Evolutionary conservation across 2,797 vertebrate species (phyloP), one percentile per base, ranked within the genome.

Genomic region (Squalus acanthias): DNA sequence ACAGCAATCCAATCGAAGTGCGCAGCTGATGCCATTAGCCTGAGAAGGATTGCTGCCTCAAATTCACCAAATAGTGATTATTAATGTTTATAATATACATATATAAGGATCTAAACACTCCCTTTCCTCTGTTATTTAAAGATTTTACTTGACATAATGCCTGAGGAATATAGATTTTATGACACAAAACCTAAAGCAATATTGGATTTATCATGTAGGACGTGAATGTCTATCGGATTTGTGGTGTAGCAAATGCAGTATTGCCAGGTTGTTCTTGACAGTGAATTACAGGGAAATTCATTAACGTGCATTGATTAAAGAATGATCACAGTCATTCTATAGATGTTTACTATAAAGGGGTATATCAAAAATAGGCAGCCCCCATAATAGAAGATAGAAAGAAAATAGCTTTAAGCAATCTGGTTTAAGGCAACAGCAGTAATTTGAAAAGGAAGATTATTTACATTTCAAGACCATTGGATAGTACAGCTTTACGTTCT

Each of bases 141-240:
- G 63, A 69, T 93, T 39, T 93, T 0, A 69, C 63, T 93, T 93
- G 91, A n/a, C 20, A n/a, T 65, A 10, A 69, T 9, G 63, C 63
- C 89, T 69, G 91, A 93, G 91, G 91, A 93, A 65, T 22, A 93
- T 93, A 39, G 63, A 67, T 69, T 93, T 93, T 39, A 39, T 39
- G 15, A 93, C n/a, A 92, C 24, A 60, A 89, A 65, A n/a, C n/a
- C 15, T 10, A 67, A 46, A 46, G 88, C 88, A 69, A 67, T n/a
- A n/a, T 46, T 39, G 91, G 24, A 53, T 57, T 89, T 89, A 57
- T 53, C 50, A 89, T 60, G 53, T 39, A 82, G 79, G 9, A 89
- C 46, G 87, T 60, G 46, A 89, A 24, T 7, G 22, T 29, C 29
- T 57, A 89, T 89, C 57, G 50, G 91, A 67, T 93, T 93, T 93